phyloP scores from a whole-genome alignment of 2,797 vertebrate genomes.

The Enteromius mattozi region DNA sequence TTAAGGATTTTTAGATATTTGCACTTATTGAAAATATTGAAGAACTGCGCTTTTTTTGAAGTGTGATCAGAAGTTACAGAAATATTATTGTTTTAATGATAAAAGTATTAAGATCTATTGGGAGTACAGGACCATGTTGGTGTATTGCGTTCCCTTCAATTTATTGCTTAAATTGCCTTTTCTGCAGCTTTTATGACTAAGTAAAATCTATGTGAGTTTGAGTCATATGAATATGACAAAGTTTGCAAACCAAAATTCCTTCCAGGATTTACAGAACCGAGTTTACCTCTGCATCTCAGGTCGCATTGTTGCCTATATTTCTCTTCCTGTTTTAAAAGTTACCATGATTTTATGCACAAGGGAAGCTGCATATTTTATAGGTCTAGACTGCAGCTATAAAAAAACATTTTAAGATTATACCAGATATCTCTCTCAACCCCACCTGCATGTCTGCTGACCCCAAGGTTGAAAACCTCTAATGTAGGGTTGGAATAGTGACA shows the following conservation, averaged over 20 bases:
- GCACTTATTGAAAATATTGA: background rate
- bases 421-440: background rate
- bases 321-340: background rate
- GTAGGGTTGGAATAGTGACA: slow-evolving; percentile 11
- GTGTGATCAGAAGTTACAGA: background rate
- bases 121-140: background rate
- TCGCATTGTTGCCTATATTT: background rate
- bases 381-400: slow-evolving; percentile 12
- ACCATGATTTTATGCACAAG: background rate
- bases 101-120: background rate
- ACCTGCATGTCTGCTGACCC: slow-evolving; percentile 16
- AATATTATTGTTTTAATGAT: background rate
- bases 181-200: too few species aligned
- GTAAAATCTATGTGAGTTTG: too few species aligned
- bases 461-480: slow-evolving; percentile 7
- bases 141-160: background rate
- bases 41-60: background rate
- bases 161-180: background rate
- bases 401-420: background rate
- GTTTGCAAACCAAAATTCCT: background rate
- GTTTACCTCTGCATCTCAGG: background rate
- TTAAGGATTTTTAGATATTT: background rate
- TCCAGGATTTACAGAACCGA: background rate
- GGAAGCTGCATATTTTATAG: slow-evolving; percentile 11
- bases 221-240: too few species aligned